These are phyloP conservation scores for Diadumene lineata DNA, from an alignment of 92 coral and sea anemone species.

Conservation along the genomic window DNA sequence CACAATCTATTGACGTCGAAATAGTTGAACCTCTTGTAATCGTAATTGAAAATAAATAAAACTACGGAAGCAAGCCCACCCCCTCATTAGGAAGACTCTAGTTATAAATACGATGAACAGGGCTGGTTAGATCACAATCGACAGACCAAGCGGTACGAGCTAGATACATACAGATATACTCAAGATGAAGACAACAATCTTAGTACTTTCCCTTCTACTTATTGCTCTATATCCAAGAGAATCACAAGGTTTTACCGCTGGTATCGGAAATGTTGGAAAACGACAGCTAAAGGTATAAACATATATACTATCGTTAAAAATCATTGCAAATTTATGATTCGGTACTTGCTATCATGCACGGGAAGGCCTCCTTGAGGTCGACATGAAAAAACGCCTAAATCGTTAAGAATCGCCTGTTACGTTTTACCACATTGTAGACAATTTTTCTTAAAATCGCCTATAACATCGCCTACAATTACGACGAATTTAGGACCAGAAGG, in stretches of 20 bases:
- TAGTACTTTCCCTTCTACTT: conserved; percentile 36
- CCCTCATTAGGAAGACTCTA: conserved; percentile 7
- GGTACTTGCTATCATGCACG: too few species aligned
- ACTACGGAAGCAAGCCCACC: conserved; percentile 11
- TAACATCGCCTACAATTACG: too few species aligned
- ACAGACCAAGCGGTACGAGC: neutral
- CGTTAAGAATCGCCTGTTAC: too few species aligned
- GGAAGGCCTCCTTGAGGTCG: too few species aligned
- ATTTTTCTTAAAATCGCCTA: too few species aligned
- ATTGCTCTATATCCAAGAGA: conserved; percentile 45
- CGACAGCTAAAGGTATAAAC: conserved; percentile 24
- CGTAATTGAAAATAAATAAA: conserved; percentile 35
- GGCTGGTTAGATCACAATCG: neutral
- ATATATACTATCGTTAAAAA: neutral
- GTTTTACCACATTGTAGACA: too few species aligned
- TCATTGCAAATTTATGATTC: too few species aligned
- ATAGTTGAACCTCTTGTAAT: conserved; percentile 13
- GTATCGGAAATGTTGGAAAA: conserved; percentile 51
- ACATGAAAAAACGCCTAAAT: too few species aligned
- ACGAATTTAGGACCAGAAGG: too few species aligned
- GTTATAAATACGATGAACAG: conserved; percentile 21
- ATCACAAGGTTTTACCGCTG: conserved; percentile 39
- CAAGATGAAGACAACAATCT: conserved; percentile 34
- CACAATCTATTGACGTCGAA: conserved; percentile 18
- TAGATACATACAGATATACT: neutral